A percentile compares a stretch with the other conserved stretches of the same genome.
phyloP scores from a whole-genome alignment of 2,113 vertebrate species.

The Garra rufa region DNA sequence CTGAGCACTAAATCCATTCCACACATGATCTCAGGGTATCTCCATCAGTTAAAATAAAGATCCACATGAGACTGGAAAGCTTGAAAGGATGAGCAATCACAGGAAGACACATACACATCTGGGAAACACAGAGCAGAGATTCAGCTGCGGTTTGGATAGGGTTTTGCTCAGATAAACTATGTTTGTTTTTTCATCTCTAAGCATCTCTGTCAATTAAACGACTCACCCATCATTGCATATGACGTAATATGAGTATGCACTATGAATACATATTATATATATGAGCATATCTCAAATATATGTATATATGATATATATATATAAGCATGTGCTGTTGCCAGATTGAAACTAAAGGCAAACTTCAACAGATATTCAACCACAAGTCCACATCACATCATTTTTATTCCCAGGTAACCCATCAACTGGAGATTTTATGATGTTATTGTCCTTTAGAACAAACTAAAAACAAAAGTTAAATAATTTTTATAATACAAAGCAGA shows the following conservation, averaged over 20 bases:
- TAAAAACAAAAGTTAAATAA: background rate
- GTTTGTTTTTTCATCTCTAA: background rate
- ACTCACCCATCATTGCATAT: background rate
- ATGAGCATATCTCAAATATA: background rate
- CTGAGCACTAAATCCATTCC: background rate
- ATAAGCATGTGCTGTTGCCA: background rate
- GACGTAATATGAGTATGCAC: background rate
- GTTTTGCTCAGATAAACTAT: background rate
- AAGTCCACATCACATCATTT: background rate
- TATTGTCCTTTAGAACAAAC: background rate
- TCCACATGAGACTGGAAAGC: background rate
- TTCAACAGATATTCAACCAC: too few species aligned
- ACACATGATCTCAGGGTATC: background rate
- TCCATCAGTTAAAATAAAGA: background rate
- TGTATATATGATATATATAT: too few species aligned
- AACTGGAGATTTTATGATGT: background rate
- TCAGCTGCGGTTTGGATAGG: background rate
- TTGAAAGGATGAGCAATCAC: background rate
- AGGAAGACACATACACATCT: background rate
- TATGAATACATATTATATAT: background rate
- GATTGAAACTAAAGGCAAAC: background rate
- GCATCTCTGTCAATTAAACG: background rate
- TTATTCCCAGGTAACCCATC: background rate
- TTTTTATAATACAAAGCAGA: background rate
- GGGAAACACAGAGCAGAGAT: background rate